A percentile compares a stretch with the other conserved stretches of the same genome.
These are phyloP conservation scores for Oscheius onirici DNA, from an alignment of 2,888 invertebrate genomes.

Conservation along the genomic window DNA sequence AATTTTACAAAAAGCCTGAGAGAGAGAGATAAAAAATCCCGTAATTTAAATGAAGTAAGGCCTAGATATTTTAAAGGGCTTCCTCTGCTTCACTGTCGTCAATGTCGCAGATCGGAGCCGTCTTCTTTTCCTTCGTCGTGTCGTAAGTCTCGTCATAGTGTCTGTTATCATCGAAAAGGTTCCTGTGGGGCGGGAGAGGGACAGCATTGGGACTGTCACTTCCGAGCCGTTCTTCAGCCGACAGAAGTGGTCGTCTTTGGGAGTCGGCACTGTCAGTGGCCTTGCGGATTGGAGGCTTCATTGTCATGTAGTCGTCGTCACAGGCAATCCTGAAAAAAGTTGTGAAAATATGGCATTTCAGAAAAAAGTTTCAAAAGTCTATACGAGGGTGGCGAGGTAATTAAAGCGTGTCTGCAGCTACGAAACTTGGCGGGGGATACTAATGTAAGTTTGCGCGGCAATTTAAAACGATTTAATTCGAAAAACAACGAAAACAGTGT, in stretches of 20 bases:
- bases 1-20: constrained; percentile 10
- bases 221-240: constrained; percentile 13
- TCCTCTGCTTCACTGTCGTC: constrained; percentile 32
- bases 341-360: too few species aligned
- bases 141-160: constrained; percentile 27
- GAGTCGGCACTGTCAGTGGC: constrained; percentile 37
- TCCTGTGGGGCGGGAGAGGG: constrained; percentile 20
- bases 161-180: constrained; percentile 5
- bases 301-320: constrained; percentile 67
- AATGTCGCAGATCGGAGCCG: constrained; percentile 18
- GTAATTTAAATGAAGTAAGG: constrained; percentile 12
- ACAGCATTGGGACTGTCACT: constrained; percentile 4
- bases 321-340: constrained; percentile 35
- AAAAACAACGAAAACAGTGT: too few species aligned
- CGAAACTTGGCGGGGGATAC: too few species aligned
- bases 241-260: constrained; percentile 35
- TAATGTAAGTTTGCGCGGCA: too few species aligned
- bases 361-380: too few species aligned
- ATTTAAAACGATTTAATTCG: too few species aligned
- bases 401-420: too few species aligned
- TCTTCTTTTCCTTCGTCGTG: background rate
- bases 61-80: constrained; percentile 1
- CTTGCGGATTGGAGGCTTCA: constrained; percentile 58
- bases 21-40: constrained; percentile 1
- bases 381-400: too few species aligned